Evolutionary conservation across 1,140 invertebrate species (phyloP), one percentile per base, ranked within the genome.

Genomic region (Paracyclopina nana): DNA sequence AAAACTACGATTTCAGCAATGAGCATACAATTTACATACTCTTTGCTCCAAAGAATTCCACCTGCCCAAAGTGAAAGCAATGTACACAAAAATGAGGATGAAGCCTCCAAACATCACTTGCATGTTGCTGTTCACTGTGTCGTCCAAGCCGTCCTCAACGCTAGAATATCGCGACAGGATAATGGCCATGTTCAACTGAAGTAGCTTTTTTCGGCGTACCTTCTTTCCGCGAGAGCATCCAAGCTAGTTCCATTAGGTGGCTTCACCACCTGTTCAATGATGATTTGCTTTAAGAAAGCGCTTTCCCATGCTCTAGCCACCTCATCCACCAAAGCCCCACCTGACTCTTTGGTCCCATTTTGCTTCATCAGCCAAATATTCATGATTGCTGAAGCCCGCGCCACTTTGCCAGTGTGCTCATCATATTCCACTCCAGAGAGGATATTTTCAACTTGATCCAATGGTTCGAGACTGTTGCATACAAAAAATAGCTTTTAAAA

Each of bases 11-110:
- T 2, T 20, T 38, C 20, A 16, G 5, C 14, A 4, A 4, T 3
- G 4, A n/a, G 20, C 4, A 16, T 38, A 5, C 8, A 5, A 20
- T 38, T 4, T 5, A 2, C 20, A 16, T 38, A 38, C 34, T 20
- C 34, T 38, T 38, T 38, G 34, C 20, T 38, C 34, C 34, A 38
- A 16, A 20, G n/a, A 38, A 8, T 38, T 38, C 34, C 34, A 38
- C 20, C 34, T 2, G 20, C 34, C 34, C 34, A 38, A 8, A 38
- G 20, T 20, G 20, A 38, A n/a, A 5, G 34, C 34, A 20, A 38
- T 38, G 9, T 38, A 38, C 5, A 38, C 20, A 20, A 38, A 38
- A 9, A 38, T 38, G 34, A 38, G 20, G 34, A n/a, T 20, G 20
- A 38, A 38, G 4, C 34, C 34, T 16, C 14, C 34, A n/a, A 38